A percentile compares a stretch with the other conserved stretches of the same genome.
phyloP scores from a whole-genome alignment of 2,888 invertebrate genomes.

The Platerodrilus igneus region DNA sequence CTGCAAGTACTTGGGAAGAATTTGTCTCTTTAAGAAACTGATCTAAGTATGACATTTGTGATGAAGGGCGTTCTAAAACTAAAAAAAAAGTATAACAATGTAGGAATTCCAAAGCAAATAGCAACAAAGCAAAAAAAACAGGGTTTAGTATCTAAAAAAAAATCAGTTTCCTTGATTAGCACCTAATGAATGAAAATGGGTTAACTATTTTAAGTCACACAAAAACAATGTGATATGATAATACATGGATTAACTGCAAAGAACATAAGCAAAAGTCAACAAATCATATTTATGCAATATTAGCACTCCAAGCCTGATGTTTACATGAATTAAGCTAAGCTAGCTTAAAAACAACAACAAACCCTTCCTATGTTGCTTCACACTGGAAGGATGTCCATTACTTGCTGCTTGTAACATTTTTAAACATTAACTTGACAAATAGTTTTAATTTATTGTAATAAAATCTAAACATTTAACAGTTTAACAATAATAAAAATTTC shows the following conservation, averaged over 20 bases:
- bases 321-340: constrained; percentile 35
- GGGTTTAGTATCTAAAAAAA: constrained; percentile 8
- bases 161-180: constrained; percentile 12
- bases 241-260: constrained; percentile 29
- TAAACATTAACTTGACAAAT: background rate
- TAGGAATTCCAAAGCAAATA: constrained; percentile 12
- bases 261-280: constrained; percentile 54
- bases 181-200: constrained; percentile 4
- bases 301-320: constrained; percentile 49
- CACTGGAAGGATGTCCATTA: constrained; percentile 46
- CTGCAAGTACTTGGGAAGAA: constrained; percentile 34
- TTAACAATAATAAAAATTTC: constrained; percentile 2
- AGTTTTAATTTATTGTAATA: background rate
- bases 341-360: constrained; percentile 36
- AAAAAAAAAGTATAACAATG: no score
- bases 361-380: constrained; percentile 47
- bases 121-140: constrained; percentile 10
- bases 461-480: background rate
- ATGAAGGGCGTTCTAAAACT: constrained; percentile 86
- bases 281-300: constrained; percentile 37
- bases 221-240: constrained; percentile 15
- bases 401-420: constrained; percentile 48
- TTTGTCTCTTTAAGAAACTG: constrained; percentile 79
- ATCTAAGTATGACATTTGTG: constrained; percentile 87
- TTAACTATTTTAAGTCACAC: constrained; percentile 14